These are phyloP conservation scores for Prenolepis imparis DNA, from an alignment of 2,888 invertebrate genomes.

Conservation along the genomic window DNA sequence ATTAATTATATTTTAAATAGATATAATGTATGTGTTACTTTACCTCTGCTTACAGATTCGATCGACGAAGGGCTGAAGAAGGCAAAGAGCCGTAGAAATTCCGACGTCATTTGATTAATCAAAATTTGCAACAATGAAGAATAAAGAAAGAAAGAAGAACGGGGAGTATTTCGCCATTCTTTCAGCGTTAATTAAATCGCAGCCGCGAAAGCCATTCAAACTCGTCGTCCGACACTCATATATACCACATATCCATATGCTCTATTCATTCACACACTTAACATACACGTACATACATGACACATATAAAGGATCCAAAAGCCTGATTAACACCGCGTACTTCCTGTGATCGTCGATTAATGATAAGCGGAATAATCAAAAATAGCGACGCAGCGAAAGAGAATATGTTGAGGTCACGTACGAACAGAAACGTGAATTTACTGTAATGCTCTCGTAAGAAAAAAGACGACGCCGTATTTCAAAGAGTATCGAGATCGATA, in stretches of 20 bases:
- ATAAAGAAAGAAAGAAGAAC: constrained; percentile 56
- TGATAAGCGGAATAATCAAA: constrained; percentile 54
- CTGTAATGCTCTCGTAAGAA: constrained; percentile 22
- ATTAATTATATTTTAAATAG: background rate
- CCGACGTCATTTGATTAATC: constrained; percentile 78
- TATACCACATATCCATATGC: background rate
- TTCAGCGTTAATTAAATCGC: constrained; percentile 62
- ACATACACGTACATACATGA: constrained; percentile 26
- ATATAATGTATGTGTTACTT: background rate
- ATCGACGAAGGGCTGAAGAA: constrained; percentile 79
- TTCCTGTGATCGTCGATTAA: constrained; percentile 58
- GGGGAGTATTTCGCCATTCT: constrained; percentile 58
- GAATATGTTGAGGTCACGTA: constrained; percentile 43
- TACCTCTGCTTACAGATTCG: constrained; percentile 79
- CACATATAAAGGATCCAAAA: constrained; percentile 33
- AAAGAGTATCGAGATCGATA: constrained; percentile 29
- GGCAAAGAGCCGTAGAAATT: constrained; percentile 78
- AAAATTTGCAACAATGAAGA: constrained; percentile 77
- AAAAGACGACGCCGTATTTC: constrained; percentile 18
- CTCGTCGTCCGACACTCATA: constrained; percentile 44
- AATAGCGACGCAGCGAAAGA: constrained; percentile 55
- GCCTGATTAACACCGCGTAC: constrained; percentile 52
- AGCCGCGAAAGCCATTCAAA: constrained; percentile 62
- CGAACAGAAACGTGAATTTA: constrained; percentile 40
- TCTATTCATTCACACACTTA: background rate